Evolutionary conservation across 1,140 invertebrate species (phyloP), one percentile per base, ranked within the genome.

Genomic region (Oppia nitens): DNA sequence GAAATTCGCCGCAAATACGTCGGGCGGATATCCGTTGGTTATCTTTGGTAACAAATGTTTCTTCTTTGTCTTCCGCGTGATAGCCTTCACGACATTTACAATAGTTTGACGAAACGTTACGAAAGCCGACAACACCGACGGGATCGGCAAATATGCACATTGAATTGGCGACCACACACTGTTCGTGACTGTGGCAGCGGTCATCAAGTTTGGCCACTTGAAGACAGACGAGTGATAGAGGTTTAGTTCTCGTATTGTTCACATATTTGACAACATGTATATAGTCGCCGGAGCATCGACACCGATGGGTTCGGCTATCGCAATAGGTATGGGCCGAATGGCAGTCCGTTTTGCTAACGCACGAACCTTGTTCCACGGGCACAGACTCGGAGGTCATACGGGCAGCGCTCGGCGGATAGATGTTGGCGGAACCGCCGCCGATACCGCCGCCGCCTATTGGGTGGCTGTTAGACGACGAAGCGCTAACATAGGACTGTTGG

Each of bases 31-130:
- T 23, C 2, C 1, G 2, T n/a, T 57, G 47, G 27, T 47, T 47
- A 27, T 49, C 24, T 17, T 49, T 17, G 9, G 14, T 25, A 9
- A 57, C 20, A 17, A 11, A n/a, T 2, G 47, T 23, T 45, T 20
- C 3, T 20, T 57, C 56, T 17, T 49, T 14, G 20, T 50, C 25
- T 6, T 49, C 20, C 4, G 27, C 12, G 20, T 57, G 40, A 27
- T 57, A 47, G 2, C 56, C 56, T 2, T 3, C 1, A 26, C 14
- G 48, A 25, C 56, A 57, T 45, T 57, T 57, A 27, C 56, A 57
- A 3, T 28, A 3, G 24, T 57, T 45, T 2, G 12, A 20, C 1
- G 56, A 48, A 1, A 4, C 9, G 24, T 57, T 57, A 9, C 32
- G 6, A 17, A 40, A 40, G 2, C 20, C 17, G 4, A 45, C 47